phyloP scores from a whole-genome alignment of 2,113 vertebrate genomes.

The Romanogobio albipinnatus region DNA sequence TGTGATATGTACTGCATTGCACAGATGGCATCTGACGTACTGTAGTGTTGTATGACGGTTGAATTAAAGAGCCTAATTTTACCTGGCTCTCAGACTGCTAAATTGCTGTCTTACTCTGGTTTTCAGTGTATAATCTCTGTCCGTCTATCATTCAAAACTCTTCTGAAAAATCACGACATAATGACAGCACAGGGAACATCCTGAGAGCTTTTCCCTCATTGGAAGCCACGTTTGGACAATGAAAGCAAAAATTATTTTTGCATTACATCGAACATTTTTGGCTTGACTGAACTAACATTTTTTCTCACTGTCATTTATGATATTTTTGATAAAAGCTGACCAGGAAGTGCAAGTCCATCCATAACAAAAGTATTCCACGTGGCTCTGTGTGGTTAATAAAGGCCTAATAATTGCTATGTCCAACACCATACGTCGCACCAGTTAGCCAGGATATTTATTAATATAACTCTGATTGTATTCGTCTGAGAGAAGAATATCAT shows the following conservation, averaged over 20 bases:
- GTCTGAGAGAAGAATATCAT: too few relatives aligned
- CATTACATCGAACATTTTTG: not conserved
- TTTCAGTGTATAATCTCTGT: conserved; percentile 8
- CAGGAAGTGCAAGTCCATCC: not conserved
- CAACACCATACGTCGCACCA: too few relatives aligned
- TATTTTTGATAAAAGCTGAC: not conserved
- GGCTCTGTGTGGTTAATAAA: too few relatives aligned
- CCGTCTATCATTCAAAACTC: not conserved
- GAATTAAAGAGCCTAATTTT: conserved; percentile 7
- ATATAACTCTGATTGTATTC: too few relatives aligned
- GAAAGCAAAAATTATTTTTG: not conserved
- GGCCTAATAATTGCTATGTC: too few relatives aligned
- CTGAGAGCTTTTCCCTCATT: not conserved
- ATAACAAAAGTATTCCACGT: too few relatives aligned
- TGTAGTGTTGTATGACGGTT: not conserved
- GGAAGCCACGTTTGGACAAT: not conserved
- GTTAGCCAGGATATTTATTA: too few relatives aligned
- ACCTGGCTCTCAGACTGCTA: not conserved
- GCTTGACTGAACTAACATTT: not conserved
- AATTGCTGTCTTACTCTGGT: not conserved
- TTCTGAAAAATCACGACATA: not conserved
- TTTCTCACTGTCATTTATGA: not conserved
- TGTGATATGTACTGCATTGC: not conserved
- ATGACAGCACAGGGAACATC: not conserved
- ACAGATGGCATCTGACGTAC: conserved; percentile 20